Conservation (phyloP, 2,113 vertebrate species). For the Pterocles gutturalis region DNA sequence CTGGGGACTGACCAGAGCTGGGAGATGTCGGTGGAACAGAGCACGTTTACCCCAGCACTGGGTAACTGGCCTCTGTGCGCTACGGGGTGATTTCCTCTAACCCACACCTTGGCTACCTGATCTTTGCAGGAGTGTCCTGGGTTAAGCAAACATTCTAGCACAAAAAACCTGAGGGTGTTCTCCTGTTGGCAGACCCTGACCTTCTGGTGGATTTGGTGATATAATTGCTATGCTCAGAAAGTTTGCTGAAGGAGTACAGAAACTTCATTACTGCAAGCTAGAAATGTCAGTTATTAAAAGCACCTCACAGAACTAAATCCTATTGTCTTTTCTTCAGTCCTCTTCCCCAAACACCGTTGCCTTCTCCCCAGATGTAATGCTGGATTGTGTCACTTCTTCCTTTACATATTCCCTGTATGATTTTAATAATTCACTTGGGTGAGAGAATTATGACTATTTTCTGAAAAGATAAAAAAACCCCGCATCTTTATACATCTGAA, state of each 20-base stretch:
- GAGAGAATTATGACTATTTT: neutral
- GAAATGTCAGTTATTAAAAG: neutral
- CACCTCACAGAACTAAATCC: neutral
- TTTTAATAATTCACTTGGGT: neutral
- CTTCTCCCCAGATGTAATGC: accelerated
- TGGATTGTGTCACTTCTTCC: neutral
- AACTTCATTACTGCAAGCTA: neutral
- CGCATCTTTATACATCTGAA: accelerated
- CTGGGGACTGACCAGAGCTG: neutral
- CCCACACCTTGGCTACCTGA: too few relatives aligned
- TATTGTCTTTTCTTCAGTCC: neutral
- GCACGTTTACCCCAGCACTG: too few relatives aligned
- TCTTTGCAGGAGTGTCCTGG: too few relatives aligned
- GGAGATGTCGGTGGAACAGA: neutral
- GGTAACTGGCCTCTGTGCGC: neutral
- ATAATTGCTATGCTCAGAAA: neutral
- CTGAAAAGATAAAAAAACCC: neutral
- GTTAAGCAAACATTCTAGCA: too few relatives aligned
- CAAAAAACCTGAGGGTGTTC: neutral
- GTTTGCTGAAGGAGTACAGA: neutral
- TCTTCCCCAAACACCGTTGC: neutral
- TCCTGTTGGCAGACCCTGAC: neutral
- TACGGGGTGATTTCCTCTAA: neutral
- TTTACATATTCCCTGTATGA: neutral
- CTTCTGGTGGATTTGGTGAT: neutral